Conservation (phyloP, 2,113 vertebrate genomes). For the Plecturocebus donacophilus region DNA sequence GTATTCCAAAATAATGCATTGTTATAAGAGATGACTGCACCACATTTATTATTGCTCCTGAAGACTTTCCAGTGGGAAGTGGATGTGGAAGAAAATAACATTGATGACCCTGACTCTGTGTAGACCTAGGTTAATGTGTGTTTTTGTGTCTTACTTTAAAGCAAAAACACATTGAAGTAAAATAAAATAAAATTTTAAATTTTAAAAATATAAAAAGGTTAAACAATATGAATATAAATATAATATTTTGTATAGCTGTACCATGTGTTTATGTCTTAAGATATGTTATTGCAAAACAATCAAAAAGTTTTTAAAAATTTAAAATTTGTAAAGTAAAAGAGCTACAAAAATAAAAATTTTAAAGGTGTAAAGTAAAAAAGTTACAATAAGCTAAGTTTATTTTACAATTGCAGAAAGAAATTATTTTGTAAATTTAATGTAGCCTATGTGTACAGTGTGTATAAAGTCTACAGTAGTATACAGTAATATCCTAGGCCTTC, state of each 20-base stretch:
- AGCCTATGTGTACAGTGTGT: not conserved
- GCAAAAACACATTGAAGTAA: not conserved
- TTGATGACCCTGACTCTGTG: not conserved
- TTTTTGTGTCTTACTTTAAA: not conserved
- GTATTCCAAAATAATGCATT: not conserved
- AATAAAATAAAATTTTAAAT: not conserved
- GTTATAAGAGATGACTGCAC: not conserved
- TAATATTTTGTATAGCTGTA: not conserved
- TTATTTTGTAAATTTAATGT: not conserved
- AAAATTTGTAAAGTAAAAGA: not conserved
- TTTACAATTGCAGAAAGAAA: not conserved
- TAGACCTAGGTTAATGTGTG: not conserved
- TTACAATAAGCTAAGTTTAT: not conserved
- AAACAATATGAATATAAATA: not conserved
- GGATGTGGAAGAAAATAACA: not conserved
- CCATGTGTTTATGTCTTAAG: not conserved
- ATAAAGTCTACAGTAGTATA: not conserved
- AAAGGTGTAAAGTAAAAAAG: not conserved
- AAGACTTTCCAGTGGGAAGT: not conserved
- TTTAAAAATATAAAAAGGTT: not conserved
- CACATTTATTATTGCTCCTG: not conserved
- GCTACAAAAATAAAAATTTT: not conserved
- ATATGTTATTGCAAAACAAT: not conserved
- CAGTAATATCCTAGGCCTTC: not conserved
- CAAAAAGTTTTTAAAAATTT: not conserved